Conservation (phyloP, 2,797 vertebrate species). For the Clamator glandarius region DNA sequence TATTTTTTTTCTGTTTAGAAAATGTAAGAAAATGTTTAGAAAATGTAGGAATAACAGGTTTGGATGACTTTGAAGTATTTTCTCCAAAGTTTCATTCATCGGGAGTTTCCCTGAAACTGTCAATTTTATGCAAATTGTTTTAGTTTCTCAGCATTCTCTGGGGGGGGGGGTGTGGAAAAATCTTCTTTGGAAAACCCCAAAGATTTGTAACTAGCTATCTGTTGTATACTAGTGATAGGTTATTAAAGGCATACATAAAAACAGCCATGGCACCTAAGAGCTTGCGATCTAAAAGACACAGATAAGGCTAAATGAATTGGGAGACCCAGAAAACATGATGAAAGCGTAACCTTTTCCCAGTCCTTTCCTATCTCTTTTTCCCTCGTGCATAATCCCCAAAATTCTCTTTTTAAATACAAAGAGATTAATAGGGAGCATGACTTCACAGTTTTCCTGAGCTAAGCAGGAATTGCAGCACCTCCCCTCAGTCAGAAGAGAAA, state of each 20-base stretch:
- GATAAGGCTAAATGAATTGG: slow-evolving; percentile 41
- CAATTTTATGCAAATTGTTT: neutral
- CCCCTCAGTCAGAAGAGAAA: neutral
- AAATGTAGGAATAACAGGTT: neutral
- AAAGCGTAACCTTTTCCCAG: neutral
- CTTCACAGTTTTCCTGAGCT: neutral
- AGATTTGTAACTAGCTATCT: slow-evolving; percentile 1
- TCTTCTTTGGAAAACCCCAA: neutral
- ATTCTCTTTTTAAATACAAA: neutral
- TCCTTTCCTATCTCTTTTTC: neutral
- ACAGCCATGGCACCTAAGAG: slow-evolving; percentile 6
- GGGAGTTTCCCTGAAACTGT: neutral
- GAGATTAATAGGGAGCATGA: neutral
- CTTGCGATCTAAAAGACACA: slow-evolving; percentile 31
- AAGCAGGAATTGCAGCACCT: neutral
- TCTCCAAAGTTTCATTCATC: neutral
- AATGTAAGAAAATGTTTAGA: neutral
- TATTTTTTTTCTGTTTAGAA: neutral
- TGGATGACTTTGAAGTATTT: neutral
- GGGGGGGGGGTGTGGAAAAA: neutral
- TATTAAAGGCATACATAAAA: neutral
- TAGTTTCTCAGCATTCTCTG: neutral
- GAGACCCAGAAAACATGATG: neutral
- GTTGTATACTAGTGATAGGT: neutral
- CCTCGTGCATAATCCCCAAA: neutral